phyloP scores from a whole-genome alignment of 2,113 vertebrate genomes.

The Nothocercus julius region DNA sequence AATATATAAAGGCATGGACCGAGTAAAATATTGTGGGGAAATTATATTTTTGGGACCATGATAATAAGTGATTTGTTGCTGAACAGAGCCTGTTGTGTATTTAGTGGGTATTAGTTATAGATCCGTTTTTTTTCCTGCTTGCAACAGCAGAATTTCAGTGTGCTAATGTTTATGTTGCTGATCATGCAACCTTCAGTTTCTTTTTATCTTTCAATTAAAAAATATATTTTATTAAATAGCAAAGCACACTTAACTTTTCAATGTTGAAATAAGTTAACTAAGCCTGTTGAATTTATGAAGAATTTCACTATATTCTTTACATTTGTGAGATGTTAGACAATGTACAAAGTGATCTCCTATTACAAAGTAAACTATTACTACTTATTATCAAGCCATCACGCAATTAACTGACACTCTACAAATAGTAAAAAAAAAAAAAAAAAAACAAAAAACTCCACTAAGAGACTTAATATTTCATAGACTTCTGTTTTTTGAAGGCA shows the following conservation, averaged over 20 bases:
- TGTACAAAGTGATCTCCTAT: not conserved
- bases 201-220: not conserved
- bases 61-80: not conserved
- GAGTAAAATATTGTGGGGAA: not conserved
- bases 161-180: not conserved
- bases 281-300: not conserved
- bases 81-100: not conserved
- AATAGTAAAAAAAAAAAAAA: not conserved
- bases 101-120: not conserved
- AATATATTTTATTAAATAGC: not conserved
- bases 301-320: not conserved
- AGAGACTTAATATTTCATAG: not conserved
- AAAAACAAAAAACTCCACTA: not conserved
- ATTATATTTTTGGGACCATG: not conserved
- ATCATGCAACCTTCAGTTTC: not conserved
- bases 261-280: not conserved
- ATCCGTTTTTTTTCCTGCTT: not conserved
- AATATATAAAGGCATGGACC: not conserved
- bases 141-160: not conserved
- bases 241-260: not conserved
- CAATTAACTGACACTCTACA: not conserved
- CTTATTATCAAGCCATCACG: not conserved
- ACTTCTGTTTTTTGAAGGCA: fast-evolving
- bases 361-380: not conserved
- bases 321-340: not conserved